phyloP scores from a whole-genome alignment of 2,888 invertebrate species.

The Pammene aurita region DNA sequence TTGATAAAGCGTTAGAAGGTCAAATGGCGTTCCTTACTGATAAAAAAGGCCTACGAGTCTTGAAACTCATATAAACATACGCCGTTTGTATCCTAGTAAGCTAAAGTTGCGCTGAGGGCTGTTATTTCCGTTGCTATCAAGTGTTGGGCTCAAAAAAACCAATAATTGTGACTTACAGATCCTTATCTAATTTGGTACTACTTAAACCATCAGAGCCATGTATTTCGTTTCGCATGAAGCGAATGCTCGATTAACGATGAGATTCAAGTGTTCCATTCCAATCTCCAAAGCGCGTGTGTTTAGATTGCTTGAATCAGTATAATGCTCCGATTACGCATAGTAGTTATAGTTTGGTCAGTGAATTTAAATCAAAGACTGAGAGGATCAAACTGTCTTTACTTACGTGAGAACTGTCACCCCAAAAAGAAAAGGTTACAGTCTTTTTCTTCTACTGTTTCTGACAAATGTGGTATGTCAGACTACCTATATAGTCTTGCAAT shows the following conservation, averaged over 20 bases:
- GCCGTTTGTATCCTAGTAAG: neutral
- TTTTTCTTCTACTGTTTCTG: too few relatives aligned
- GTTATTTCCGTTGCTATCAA: conserved; percentile 48
- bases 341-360: too few relatives aligned
- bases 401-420: too few relatives aligned
- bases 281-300: neutral
- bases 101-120: conserved; percentile 33
- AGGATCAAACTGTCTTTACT: too few relatives aligned
- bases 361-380: too few relatives aligned
- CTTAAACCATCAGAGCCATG: neutral
- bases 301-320: neutral
- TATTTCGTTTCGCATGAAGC: neutral
- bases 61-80: neutral
- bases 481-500: neutral
- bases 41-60: conserved; percentile 3
- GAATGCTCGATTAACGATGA: neutral
- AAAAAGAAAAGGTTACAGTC: too few relatives aligned
- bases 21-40: conserved; percentile 50
- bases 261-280: neutral
- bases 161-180: neutral
- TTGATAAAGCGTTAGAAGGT: conserved; percentile 66
- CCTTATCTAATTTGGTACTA: neutral
- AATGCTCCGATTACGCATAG: neutral
- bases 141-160: neutral
- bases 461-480: too few relatives aligned